Base-by-base conservation (phyloP, 2,113 vertebrate genomes). In the Neogale vison region DNA sequence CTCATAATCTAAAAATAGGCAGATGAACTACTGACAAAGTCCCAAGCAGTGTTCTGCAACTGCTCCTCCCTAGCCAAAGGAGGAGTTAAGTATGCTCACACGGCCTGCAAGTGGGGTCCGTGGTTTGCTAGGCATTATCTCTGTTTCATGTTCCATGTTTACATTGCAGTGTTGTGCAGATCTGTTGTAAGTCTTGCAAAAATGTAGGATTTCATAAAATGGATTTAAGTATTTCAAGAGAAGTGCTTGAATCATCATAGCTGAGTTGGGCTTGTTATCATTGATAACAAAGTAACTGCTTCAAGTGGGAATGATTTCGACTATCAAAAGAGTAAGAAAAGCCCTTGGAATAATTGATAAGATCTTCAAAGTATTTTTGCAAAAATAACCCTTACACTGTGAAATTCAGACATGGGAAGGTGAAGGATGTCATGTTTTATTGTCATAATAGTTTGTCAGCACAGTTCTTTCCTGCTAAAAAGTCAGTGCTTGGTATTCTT, bases 321-420 rank as follows among this genome's bases (percentile, higher is more conserved):
- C 59, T 45, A 36, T 52, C 45, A 63, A 80, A 79, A 18, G 20
- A 93, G 79, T 79, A 50, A 84, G 36, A 85, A 31, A 76, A 42
- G 50, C 69, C 36, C 9, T 69, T 61, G 21, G 59, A 74, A 83
- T 92, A 74, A 72, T 14, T 63, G 57, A 55, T 42, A 59, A 87
- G 95, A 39, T 24, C 21, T 18, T 96, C 34, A 13, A 50, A 74
- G 15, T 82, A 42, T 86, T 90, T 93, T 83, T 87, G 42, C 94
- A 55, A 42, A 84, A 81, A 55, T 87, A 47, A 61, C 20, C 39
- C 1, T 76, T 69, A 36, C n/a, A n/a, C 61, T 61, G 34, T 69
- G 88, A 90, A 80, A 86, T 87, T 52, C 76, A 79, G 12, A 61
- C 20, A 18, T 26, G 23, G 65, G 69, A 82, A 88, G 86, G 34